Evolutionary conservation across 2,888 invertebrate species (phyloP).

Genomic region (Caenorhabditis sp.): DNA sequence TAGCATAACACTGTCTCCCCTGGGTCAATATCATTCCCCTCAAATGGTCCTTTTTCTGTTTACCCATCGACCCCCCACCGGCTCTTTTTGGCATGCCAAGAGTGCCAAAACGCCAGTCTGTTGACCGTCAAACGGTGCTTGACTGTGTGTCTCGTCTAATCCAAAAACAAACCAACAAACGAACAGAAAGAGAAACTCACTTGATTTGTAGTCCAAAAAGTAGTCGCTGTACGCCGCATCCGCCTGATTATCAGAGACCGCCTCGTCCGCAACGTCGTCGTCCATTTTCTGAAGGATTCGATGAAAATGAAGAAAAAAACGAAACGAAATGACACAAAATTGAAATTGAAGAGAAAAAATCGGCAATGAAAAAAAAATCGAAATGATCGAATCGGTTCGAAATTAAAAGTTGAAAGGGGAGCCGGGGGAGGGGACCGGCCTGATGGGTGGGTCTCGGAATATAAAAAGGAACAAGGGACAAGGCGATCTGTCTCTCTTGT

Average conservation of each 20-base stretch:
- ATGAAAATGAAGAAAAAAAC: not conserved
- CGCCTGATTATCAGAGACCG: conserved; percentile 28
- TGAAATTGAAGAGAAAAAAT: too few relatives aligned
- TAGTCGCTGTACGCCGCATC: conserved; percentile 74
- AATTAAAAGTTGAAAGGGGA: not conserved
- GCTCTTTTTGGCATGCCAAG: conserved; percentile 22
- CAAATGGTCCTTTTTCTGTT: conserved; percentile 17
- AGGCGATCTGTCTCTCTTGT: conserved; percentile 37
- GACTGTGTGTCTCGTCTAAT: conserved; percentile 29
- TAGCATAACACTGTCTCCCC: too few relatives aligned
- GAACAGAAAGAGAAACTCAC: too few relatives aligned
- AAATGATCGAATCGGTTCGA: too few relatives aligned
- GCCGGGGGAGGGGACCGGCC: too few relatives aligned
- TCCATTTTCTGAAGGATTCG: conserved; percentile 11
- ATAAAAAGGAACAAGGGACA: conserved; percentile 22
- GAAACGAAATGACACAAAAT: too few relatives aligned
- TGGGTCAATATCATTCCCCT: not conserved
- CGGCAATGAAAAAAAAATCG: too few relatives aligned
- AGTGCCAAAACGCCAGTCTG: not conserved
- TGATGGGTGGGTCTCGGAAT: conserved; percentile 10
- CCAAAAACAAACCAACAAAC: too few relatives aligned
- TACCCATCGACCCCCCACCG: conserved; percentile 25
- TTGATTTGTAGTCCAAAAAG: conserved; percentile 75
- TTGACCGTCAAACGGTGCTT: conserved; percentile 27
- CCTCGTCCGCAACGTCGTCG: conserved; percentile 6